These are phyloP conservation scores for Danaus chrysippus DNA, from an alignment of 2,888 invertebrate species.

Conservation along the genomic window DNA sequence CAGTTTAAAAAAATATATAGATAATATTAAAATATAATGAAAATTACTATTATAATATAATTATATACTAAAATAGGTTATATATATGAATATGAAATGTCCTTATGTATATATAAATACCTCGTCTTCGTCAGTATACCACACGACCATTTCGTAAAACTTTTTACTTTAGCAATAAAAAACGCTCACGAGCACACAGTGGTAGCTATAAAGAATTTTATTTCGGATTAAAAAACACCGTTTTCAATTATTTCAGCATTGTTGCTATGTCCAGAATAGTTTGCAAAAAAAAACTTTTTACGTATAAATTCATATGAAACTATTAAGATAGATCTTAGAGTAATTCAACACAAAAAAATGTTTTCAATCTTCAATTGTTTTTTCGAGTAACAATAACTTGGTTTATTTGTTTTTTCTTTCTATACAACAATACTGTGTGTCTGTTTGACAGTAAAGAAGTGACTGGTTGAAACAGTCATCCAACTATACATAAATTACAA, in stretches of 20 bases:
- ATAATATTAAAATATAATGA: background rate
- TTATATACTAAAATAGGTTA: background rate
- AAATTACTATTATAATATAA: background rate
- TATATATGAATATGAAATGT: no score
- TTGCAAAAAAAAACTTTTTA: no score
- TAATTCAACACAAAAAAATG: no score
- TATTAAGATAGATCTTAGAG: no score
- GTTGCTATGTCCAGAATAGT: background rate
- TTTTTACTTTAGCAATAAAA: background rate
- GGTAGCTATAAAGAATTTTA: background rate
- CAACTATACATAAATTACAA: slow-evolving; percentile 56
- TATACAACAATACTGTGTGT: background rate
- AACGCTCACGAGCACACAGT: background rate
- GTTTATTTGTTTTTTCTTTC: background rate
- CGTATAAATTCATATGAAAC: no score
- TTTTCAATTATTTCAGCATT: background rate
- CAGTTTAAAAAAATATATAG: background rate
- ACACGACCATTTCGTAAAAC: slow-evolving; percentile 50
- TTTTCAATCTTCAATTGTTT: no score
- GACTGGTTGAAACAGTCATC: slow-evolving; percentile 21
- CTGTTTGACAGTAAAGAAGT: slow-evolving; percentile 14
- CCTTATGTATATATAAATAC: slow-evolving; percentile 39
- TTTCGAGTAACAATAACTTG: no score
- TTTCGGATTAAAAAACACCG: background rate
- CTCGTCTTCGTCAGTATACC: slow-evolving; percentile 51